A percentile compares a stretch with the other conserved stretches of the same genome.
Conservation (phyloP, 2,113 vertebrate genomes). For the Albula glossodonta region DNA sequence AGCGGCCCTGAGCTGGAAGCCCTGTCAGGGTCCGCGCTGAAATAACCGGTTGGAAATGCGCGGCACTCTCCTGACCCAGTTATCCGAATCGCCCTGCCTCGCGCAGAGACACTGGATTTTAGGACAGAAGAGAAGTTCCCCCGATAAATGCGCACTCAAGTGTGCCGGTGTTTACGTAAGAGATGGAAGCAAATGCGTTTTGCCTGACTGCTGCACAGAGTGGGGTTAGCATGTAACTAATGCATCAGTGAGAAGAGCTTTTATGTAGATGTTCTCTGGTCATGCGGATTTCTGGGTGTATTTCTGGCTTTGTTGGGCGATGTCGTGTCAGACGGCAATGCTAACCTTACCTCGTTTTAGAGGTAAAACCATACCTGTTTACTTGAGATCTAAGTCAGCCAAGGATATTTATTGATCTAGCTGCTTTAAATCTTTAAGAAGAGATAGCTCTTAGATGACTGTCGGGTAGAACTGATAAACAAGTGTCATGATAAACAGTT, state of each 20-base stretch:
- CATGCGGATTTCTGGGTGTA: background rate
- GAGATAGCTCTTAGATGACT: too few relatives aligned
- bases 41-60: background rate
- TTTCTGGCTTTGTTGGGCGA: background rate
- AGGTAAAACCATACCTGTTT: background rate
- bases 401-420: too few relatives aligned
- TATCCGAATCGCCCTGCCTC: background rate
- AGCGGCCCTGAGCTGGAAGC: background rate
- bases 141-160: background rate
- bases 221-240: background rate
- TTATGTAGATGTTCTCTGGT: background rate
- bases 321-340: background rate
- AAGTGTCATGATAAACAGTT: too few relatives aligned
- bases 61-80: conserved; percentile 7
- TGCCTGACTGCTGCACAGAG: background rate
- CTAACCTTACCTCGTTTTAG: background rate
- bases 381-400: background rate
- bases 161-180: conserved; percentile 6
- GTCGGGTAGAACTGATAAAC: too few relatives aligned
- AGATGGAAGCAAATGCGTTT: background rate
- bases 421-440: too few relatives aligned
- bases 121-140: background rate
- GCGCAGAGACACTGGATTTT: background rate
- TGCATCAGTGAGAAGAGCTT: background rate
- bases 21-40: background rate